Evolutionary conservation across 2,113 vertebrate species (phyloP).

Genomic region (Morone saxatilis): DNA sequence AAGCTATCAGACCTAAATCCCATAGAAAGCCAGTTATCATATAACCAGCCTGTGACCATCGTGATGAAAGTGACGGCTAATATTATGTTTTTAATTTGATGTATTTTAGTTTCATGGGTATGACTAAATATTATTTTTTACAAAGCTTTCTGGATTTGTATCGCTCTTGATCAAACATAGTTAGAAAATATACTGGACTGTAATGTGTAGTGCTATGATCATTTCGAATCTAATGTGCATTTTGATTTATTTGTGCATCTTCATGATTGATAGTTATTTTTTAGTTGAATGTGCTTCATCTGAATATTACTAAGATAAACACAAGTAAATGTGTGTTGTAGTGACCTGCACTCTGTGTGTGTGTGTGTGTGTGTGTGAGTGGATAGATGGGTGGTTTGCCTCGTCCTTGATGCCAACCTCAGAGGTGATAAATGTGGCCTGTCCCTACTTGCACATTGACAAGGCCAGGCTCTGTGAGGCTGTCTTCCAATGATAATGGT

Average conservation of each 20-base stretch:
- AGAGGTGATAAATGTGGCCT: conserved; percentile 64
- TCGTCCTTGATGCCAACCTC: conserved; percentile 40
- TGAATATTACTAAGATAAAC: background rate
- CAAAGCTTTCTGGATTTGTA: background rate
- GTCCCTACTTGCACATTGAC: conserved; percentile 47
- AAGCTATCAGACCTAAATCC: conserved; percentile 9
- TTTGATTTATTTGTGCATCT: background rate
- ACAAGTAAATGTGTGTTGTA: background rate
- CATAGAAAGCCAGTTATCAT: conserved; percentile 20
- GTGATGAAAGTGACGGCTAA: background rate
- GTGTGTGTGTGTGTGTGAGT: conserved; percentile 16
- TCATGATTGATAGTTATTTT: background rate
- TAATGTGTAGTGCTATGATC: background rate
- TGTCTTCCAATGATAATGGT: conserved; percentile 62
- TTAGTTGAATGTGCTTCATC: background rate
- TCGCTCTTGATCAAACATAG: background rate
- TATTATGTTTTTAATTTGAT: background rate
- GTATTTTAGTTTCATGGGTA: background rate
- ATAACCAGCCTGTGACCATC: background rate
- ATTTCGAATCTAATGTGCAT: background rate
- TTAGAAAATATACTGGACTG: background rate
- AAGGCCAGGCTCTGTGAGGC: conserved; percentile 38
- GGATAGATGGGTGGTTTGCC: conserved; percentile 13
- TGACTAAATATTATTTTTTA: background rate
- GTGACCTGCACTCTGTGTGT: background rate